phyloP scores from a whole-genome alignment of 2,113 vertebrate species.

The Urocynchramus pylzowi region DNA sequence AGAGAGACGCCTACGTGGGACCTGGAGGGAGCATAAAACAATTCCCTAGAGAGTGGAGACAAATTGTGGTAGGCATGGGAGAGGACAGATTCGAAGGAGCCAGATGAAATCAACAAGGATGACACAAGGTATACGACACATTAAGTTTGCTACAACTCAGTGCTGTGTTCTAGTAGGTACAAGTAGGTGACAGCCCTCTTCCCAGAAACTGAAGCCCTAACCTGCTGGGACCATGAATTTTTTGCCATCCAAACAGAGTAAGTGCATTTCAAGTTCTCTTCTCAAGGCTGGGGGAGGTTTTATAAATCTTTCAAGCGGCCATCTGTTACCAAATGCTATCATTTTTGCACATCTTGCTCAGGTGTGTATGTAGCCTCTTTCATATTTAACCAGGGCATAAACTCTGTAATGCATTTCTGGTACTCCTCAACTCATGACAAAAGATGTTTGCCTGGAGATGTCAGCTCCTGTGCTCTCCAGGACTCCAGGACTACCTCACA shows the following conservation, averaged over 20 bases:
- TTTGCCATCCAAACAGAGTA: background rate
- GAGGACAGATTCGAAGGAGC: background rate
- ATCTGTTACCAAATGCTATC: background rate
- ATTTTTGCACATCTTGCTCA: background rate
- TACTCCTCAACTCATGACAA: background rate
- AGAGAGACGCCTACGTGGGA: background rate
- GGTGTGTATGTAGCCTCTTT: background rate
- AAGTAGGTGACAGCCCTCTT: background rate
- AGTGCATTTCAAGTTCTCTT: background rate
- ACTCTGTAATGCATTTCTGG: background rate
- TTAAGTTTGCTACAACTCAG: background rate
- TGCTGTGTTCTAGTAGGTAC: background rate
- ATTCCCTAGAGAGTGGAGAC: background rate
- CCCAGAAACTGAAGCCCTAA: background rate
- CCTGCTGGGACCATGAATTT: background rate
- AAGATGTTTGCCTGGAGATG: background rate
- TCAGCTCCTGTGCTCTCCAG: background rate
- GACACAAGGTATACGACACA: background rate
- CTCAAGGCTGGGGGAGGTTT: background rate
- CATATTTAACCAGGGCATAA: background rate
- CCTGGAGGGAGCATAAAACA: background rate
- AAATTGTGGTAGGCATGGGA: background rate
- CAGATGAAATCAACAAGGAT: background rate
- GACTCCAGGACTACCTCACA: background rate
- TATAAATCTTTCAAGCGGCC: background rate